phyloP scores from a whole-genome alignment of 2,113 vertebrate species.

The Poeciliopsis occidentalis region DNA sequence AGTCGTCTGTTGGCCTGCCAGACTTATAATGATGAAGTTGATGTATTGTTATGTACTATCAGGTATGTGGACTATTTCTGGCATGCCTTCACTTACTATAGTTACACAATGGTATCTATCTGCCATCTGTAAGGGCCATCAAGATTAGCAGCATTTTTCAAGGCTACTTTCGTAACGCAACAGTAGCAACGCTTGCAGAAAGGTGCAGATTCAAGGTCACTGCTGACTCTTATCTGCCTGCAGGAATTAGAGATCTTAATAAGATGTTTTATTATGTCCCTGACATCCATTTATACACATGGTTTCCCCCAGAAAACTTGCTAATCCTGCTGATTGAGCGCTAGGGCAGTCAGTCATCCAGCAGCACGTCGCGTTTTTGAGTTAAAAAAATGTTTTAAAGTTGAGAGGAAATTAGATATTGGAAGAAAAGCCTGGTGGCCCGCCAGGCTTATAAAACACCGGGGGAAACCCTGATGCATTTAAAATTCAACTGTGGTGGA shows the following conservation, averaged over 20 bases:
- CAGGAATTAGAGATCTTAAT: neutral
- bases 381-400: no score
- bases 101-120: neutral
- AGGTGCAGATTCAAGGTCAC: conserved; percentile 51
- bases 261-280: neutral
- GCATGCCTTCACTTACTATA: neutral
- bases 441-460: no score
- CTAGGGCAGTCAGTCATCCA: no score
- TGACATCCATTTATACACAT: neutral
- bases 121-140: conserved; percentile 24
- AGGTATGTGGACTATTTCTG: neutral
- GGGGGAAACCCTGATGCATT: neutral
- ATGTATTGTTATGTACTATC: neutral
- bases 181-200: conserved; percentile 41
- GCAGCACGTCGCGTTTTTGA: no score
- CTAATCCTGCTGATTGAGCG: no score
- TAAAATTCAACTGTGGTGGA: neutral
- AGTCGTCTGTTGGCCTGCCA: no score
- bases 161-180: conserved; percentile 28
- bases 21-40: no score
- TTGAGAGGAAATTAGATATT: no score
- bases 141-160: conserved; percentile 32
- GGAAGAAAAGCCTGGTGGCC: no score
- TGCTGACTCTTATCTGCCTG: conserved; percentile 22
- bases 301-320: no score